These are phyloP conservation scores for Antrozous pallidus DNA, from an alignment of 2,797 vertebrate species.

Conservation along the genomic window DNA sequence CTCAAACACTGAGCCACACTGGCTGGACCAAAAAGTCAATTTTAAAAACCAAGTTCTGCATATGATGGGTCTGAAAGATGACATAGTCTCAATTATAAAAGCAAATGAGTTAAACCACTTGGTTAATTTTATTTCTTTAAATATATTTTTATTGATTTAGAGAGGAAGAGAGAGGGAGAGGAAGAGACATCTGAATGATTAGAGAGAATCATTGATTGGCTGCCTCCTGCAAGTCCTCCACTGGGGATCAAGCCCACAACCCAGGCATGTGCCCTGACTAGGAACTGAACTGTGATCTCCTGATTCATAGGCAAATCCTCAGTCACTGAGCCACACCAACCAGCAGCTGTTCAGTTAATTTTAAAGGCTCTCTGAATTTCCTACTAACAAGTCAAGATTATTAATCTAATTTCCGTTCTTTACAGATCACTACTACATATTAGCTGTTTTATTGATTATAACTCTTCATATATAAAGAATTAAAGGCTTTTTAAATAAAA, in stretches of 20 bases:
- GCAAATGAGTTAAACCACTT: neutral
- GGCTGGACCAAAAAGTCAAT: neutral
- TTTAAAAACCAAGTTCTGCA: neutral
- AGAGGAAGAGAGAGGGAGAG: no score
- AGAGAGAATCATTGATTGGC: no score
- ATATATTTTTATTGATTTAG: no score
- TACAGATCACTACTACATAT: neutral
- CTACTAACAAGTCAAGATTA: conserved; percentile 39
- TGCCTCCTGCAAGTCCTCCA: no score
- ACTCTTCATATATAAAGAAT: neutral
- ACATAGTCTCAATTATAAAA: conserved; percentile 20
- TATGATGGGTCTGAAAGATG: neutral
- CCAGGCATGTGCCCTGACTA: no score
- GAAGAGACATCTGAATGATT: no score
- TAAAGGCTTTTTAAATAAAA: neutral
- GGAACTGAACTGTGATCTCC: no score
- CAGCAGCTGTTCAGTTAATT: neutral
- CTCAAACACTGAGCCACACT: neutral
- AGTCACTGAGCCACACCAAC: no score
- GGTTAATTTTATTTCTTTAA: neutral
- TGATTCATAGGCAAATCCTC: no score
- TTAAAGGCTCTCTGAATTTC: conserved; percentile 6
- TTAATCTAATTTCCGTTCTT: conserved; percentile 29
- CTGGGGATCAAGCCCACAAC: no score
- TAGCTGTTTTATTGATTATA: neutral